Evolutionary conservation across 2,888 invertebrate species (phyloP).

Genomic region (Hydrotaea diabolus): DNA sequence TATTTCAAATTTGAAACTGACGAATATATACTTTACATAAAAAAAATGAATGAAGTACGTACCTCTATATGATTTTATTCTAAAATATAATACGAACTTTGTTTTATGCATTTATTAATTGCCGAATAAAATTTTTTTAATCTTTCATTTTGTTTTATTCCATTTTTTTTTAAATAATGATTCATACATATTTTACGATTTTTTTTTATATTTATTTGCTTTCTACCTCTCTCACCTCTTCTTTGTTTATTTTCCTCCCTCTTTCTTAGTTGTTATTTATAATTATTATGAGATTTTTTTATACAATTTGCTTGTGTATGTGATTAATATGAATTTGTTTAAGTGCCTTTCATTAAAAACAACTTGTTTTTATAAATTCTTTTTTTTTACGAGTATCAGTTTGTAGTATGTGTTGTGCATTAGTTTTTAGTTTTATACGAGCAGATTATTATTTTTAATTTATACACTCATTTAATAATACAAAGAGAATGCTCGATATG

Average conservation of each 20-base stretch:
- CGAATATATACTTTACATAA: too few relatives aligned
- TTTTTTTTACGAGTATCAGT: background rate
- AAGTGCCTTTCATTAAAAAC: conserved; percentile 22
- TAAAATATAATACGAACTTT: too few relatives aligned
- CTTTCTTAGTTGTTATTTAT: background rate
- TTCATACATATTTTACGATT: background rate
- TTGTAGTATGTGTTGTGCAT: background rate
- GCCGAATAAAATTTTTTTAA: too few relatives aligned
- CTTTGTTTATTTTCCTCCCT: background rate
- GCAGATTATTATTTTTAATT: background rate
- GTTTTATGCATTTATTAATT: too few relatives aligned
- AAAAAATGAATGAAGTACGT: too few relatives aligned
- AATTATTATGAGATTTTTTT: background rate
- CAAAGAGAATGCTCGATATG: background rate
- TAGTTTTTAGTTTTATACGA: background rate
- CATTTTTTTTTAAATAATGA: background rate
- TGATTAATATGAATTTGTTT: background rate
- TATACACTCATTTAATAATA: conserved; percentile 17
- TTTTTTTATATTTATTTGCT: background rate
- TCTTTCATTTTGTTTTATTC: too few relatives aligned
- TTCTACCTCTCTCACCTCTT: background rate
- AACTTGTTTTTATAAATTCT: conserved; percentile 8
- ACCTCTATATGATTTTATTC: too few relatives aligned
- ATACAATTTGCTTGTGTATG: background rate
- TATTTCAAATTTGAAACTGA: too few relatives aligned